Evolutionary conservation across 2,888 invertebrate genomes (phyloP).

Genomic region (Monochamus alternatus): DNA sequence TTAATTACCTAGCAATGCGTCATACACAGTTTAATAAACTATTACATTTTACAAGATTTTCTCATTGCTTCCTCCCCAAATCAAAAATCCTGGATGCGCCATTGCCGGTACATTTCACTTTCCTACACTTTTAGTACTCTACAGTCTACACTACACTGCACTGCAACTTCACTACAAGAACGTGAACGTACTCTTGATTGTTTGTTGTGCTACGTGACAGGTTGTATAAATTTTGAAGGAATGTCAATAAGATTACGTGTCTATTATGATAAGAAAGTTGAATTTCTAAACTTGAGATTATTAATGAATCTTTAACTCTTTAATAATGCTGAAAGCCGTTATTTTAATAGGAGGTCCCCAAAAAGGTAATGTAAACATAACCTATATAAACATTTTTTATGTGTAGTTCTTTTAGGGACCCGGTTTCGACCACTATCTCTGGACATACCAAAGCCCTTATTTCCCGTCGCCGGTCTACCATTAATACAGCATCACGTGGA

Average conservation of each 20-base stretch:
- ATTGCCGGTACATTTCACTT: too few relatives aligned
- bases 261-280: slow-evolving; percentile 29
- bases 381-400: slow-evolving; percentile 22
- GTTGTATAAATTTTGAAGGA: not conserved
- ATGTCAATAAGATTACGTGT: slow-evolving; percentile 18
- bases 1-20: too few relatives aligned
- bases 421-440: slow-evolving; percentile 96
- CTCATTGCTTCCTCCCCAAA: too few relatives aligned
- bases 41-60: too few relatives aligned
- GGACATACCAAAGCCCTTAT: slow-evolving; percentile 97
- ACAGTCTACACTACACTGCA: too few relatives aligned
- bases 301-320: not conserved
- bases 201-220: not conserved
- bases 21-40: too few relatives aligned
- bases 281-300: not conserved
- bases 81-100: too few relatives aligned
- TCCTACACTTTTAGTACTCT: too few relatives aligned
- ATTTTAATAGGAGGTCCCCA: slow-evolving; percentile 95
- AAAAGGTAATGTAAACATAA: slow-evolving; percentile 80
- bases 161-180: not conserved
- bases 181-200: not conserved
- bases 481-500: slow-evolving; percentile 98
- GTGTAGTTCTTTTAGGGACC: slow-evolving; percentile 82
- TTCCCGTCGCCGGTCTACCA: slow-evolving; percentile 96
- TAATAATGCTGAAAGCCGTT: slow-evolving; percentile 84